Conservation (phyloP, 2,888 invertebrate genomes). For the Erebia epiphron region DNA sequence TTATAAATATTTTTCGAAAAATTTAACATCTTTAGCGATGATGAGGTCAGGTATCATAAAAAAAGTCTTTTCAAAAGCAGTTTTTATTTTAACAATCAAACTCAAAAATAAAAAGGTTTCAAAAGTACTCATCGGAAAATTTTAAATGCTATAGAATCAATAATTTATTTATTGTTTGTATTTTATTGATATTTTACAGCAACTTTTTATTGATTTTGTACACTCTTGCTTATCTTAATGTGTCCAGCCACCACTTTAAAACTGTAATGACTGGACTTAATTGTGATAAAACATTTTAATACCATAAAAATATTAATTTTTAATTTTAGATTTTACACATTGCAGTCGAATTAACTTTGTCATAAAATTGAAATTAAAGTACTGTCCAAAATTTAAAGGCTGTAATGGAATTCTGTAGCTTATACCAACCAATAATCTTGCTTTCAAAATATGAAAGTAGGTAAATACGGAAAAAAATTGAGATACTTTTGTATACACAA, state of each 20-base stretch:
- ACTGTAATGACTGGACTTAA: background rate
- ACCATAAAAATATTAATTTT: background rate
- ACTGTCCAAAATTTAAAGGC: too few species aligned
- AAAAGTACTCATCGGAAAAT: background rate
- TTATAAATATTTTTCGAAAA: background rate
- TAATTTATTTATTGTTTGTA: constrained; percentile 1
- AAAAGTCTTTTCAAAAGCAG: background rate
- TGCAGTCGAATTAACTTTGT: background rate
- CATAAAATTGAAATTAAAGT: background rate
- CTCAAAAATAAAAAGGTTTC: constrained; percentile 2
- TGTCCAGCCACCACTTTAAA: background rate
- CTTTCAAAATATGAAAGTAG: background rate
- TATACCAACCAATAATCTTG: background rate
- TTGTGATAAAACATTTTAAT: background rate
- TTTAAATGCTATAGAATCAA: constrained; percentile 3
- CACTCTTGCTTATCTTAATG: background rate
- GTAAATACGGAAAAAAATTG: background rate
- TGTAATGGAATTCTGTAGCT: background rate
- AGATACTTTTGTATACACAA: constrained; percentile 13
- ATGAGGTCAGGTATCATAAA: background rate
- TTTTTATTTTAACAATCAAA: constrained; percentile 15
- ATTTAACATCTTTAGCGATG: background rate
- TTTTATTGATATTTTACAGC: constrained; percentile 3
- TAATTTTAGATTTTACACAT: background rate
- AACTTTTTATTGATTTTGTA: constrained; percentile 3